These are phyloP conservation scores for Eudorcas thomsonii DNA, from an alignment of 2,113 vertebrate species.

Conservation along the genomic window DNA sequence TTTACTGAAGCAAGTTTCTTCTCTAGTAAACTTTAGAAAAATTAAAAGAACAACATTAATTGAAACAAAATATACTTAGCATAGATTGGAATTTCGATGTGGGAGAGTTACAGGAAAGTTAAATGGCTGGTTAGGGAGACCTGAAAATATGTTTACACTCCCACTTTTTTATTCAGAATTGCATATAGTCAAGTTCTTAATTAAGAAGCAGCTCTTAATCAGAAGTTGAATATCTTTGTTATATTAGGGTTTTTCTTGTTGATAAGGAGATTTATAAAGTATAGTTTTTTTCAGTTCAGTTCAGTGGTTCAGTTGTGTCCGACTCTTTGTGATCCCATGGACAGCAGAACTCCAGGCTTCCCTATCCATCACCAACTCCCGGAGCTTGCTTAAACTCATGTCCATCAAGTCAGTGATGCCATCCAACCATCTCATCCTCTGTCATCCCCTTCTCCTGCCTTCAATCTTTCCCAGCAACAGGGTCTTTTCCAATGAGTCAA, in stretches of 20 bases:
- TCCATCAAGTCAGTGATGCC: background rate
- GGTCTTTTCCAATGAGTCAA: background rate
- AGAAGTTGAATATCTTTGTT: constrained; percentile 21
- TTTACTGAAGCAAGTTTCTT: constrained; percentile 11
- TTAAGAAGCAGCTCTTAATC: background rate
- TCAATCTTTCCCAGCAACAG: background rate
- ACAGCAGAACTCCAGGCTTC: background rate
- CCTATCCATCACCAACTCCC: background rate
- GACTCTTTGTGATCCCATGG: background rate
- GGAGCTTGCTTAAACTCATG: background rate
- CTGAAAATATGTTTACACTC: background rate
- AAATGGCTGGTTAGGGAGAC: background rate
- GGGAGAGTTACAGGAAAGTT: background rate
- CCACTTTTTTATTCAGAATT: constrained; percentile 1
- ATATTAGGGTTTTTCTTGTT: background rate
- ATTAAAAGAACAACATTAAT: background rate
- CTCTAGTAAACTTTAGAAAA: background rate
- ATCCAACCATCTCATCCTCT: background rate
- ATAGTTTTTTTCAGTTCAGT: background rate
- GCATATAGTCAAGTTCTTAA: background rate
- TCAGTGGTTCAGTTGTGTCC: background rate
- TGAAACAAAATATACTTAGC: constrained; percentile 11
- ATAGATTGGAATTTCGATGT: background rate
- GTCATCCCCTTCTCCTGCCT: background rate
- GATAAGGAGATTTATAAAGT: background rate